Conservation (phyloP, 1,140 invertebrate species). For the Leptinotarsa lineolata region DNA sequence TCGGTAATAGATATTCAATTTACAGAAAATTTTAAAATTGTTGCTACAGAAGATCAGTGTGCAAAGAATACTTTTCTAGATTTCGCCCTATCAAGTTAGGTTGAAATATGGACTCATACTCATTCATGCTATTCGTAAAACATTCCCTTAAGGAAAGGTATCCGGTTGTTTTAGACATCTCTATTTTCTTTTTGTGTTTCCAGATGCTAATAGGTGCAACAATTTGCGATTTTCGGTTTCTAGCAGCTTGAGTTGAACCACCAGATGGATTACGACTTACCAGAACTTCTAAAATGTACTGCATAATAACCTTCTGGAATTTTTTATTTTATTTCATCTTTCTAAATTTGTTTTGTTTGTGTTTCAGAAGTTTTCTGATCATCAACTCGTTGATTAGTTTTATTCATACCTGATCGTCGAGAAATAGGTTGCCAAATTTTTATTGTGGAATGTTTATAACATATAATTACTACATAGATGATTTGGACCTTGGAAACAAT, state of each 20-base stretch:
- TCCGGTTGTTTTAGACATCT: constrained; percentile 50
- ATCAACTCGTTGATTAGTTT: background rate
- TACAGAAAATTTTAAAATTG: too few relatives aligned
- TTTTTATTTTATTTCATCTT: constrained; percentile 9
- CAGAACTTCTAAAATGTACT: constrained; percentile 38
- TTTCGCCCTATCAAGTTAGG: too few relatives aligned
- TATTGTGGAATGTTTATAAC: background rate
- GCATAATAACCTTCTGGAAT: constrained; percentile 30
- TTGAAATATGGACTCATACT: constrained; percentile 33
- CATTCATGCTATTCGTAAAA: constrained; percentile 29
- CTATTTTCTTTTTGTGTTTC: constrained; percentile 57
- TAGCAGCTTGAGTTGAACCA: constrained; percentile 37
- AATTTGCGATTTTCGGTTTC: constrained; percentile 40
- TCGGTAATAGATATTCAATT: too few relatives aligned
- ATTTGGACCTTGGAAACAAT: background rate
- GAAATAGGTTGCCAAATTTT: background rate
- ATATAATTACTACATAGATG: background rate
- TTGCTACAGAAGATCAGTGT: too few relatives aligned
- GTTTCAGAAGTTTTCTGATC: constrained; percentile 20
- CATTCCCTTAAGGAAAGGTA: constrained; percentile 26
- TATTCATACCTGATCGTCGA: too few relatives aligned
- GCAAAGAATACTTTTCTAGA: too few relatives aligned
- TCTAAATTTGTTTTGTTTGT: constrained; percentile 21
- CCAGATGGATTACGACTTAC: constrained; percentile 37
- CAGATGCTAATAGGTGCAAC: constrained; percentile 52